Evolutionary conservation across 2,888 invertebrate species (phyloP).

Genomic region (Diloba caeruleocephala): DNA sequence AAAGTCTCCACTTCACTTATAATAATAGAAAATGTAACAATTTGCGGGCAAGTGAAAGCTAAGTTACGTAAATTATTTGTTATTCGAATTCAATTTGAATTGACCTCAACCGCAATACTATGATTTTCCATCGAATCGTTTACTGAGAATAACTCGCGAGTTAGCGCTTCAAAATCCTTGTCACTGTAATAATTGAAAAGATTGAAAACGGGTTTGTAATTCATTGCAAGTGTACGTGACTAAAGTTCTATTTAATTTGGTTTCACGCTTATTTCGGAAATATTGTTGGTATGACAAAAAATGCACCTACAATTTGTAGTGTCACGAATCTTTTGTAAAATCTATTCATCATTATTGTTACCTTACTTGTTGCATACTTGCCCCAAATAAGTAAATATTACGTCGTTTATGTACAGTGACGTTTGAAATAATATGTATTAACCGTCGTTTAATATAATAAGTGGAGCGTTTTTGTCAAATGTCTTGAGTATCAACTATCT

Average conservation of each 20-base stretch:
- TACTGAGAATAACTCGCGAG: conserved; percentile 34
- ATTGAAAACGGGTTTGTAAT: conserved; percentile 17
- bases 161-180: conserved; percentile 33
- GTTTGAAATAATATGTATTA: not conserved
- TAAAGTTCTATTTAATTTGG: conserved; percentile 27
- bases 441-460: no score
- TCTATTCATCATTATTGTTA: conserved; percentile 28
- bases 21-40: conserved; percentile 49
- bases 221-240: conserved; percentile 33
- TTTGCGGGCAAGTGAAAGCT: conserved; percentile 73
- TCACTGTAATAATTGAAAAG: conserved; percentile 15
- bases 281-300: conserved; percentile 30
- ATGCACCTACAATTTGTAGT: conserved; percentile 22
- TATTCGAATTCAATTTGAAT: conserved; percentile 57
- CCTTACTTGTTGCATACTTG: conserved; percentile 11
- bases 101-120: conserved; percentile 60
- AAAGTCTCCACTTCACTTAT: conserved; percentile 16
- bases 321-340: conserved; percentile 38
- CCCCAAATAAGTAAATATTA: conserved; percentile 20
- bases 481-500: no score
- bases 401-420: not conserved
- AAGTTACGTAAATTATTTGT: conserved; percentile 67
- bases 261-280: conserved; percentile 33
- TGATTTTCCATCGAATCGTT: conserved; percentile 53
- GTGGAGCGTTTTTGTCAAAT: no score